phyloP scores from a whole-genome alignment of 2,888 invertebrate species.

The Protonemura montana region DNA sequence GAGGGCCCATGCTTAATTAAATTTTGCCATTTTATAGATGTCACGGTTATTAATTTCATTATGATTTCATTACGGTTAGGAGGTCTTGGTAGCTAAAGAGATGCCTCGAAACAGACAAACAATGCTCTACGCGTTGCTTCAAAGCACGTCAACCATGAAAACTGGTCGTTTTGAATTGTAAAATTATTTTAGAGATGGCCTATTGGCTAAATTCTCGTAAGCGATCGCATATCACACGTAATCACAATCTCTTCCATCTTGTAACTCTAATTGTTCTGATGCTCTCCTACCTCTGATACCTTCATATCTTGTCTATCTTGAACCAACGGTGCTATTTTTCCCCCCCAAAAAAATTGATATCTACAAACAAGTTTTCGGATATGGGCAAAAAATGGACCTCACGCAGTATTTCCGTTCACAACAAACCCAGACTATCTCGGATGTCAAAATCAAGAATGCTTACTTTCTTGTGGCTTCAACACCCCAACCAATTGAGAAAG shows the following conservation, averaged over 20 bases:
- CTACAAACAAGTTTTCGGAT: constrained; percentile 4
- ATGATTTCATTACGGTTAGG: constrained; percentile 2
- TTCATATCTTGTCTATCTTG: neutral
- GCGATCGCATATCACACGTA: constrained; percentile 34
- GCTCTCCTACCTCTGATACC: neutral
- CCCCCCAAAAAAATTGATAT: constrained; percentile 8
- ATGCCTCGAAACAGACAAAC: neutral
- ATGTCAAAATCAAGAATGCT: too few relatives aligned
- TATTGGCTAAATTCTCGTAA: neutral
- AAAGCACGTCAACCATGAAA: neutral
- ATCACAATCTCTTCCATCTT: constrained; percentile 15
- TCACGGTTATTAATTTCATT: constrained; percentile 24
- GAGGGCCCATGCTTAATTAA: neutral
- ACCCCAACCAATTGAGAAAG: too few relatives aligned
- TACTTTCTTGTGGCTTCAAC: too few relatives aligned
- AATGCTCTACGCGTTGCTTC: neutral
- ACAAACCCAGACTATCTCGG: too few relatives aligned
- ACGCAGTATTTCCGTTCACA: neutral
- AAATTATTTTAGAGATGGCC: constrained; percentile 24
- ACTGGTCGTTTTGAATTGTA: constrained; percentile 5
- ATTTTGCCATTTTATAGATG: constrained; percentile 26
- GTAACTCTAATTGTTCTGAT: constrained; percentile 23
- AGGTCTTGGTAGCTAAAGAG: neutral
- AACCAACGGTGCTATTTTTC: neutral
- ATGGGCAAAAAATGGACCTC: neutral